Percentiles rank a stretch among this genome's conserved stretches.
These are phyloP conservation scores for Triplophysa bombifrons DNA, from an alignment of 2,797 vertebrate genomes.

Conservation along the genomic window DNA sequence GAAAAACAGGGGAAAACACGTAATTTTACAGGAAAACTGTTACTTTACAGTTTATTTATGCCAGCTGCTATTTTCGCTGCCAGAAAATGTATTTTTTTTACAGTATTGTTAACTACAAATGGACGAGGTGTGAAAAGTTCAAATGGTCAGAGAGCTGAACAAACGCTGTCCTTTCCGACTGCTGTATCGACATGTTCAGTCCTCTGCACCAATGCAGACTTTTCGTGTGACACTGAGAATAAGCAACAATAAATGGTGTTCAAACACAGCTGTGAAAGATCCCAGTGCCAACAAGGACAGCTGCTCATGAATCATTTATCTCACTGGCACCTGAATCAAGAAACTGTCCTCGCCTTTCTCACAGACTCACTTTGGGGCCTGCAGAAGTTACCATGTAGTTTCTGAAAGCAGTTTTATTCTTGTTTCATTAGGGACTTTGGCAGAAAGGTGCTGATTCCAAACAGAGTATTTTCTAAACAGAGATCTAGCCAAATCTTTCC, in stretches of 20 bases:
- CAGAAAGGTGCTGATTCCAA: not conserved
- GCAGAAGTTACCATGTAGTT: slow-evolving; percentile 35
- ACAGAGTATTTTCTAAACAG: not conserved
- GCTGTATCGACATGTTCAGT: slow-evolving; percentile 41
- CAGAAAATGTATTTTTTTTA: no score
- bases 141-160: slow-evolving; percentile 48
- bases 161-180: slow-evolving; percentile 27
- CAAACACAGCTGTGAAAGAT: slow-evolving; percentile 43
- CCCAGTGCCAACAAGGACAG: slow-evolving; percentile 35
- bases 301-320: slow-evolving; percentile 52
- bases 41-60: no score
- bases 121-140: slow-evolving; percentile 35
- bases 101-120: slow-evolving; percentile 21
- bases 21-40: no score
- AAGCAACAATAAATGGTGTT: slow-evolving; percentile 53
- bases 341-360: slow-evolving; percentile 18
- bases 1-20: no score
- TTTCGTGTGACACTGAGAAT: slow-evolving; percentile 16
- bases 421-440: not conserved
- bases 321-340: slow-evolving; percentile 39
- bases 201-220: not conserved
- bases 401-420: slow-evolving; percentile 13
- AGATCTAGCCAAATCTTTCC: not conserved
- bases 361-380: not conserved
- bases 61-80: no score